A percentile compares a stretch with the other conserved stretches of the same genome.
These are phyloP conservation scores for Halcyon malimbica DNA, from an alignment of 2,113 vertebrate genomes.

Conservation along the genomic window DNA sequence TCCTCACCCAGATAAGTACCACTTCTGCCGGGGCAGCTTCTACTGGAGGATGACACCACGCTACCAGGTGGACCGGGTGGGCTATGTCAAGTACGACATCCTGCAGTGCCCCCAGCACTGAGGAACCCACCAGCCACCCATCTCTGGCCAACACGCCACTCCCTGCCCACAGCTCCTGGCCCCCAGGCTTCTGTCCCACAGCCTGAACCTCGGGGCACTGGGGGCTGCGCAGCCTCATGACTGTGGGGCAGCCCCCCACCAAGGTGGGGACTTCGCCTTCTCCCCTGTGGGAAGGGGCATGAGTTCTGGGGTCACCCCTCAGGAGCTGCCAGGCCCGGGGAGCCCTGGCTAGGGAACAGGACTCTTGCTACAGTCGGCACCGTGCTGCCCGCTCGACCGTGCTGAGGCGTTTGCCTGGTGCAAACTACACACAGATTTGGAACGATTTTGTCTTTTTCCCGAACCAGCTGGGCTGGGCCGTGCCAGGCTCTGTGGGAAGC, in stretches of 20 bases:
- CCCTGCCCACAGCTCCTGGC: neutral
- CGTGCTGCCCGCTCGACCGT: neutral
- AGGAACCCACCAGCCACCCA: neutral
- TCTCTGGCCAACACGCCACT: neutral
- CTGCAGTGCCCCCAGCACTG: slow-evolving; percentile 62
- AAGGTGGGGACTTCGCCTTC: neutral
- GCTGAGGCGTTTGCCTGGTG: slow-evolving; percentile 12
- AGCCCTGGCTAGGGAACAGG: neutral
- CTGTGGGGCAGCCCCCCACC: neutral
- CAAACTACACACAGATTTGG: neutral
- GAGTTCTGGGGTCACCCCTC: neutral
- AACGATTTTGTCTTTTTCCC: neutral
- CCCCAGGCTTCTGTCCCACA: neutral
- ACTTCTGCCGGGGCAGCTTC: slow-evolving; percentile 58
- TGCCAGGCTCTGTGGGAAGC: neutral
- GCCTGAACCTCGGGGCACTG: rapidly evolving
- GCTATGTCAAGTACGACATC: slow-evolving; percentile 57
- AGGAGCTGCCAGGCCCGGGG: neutral
- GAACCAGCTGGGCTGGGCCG: neutral
- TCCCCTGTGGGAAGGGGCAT: neutral
- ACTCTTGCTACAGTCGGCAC: neutral
- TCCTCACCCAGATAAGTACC: slow-evolving; percentile 40
- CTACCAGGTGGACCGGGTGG: slow-evolving; percentile 58
- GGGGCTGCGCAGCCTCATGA: rapidly evolving
- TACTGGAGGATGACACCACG: slow-evolving; percentile 55